Conservation (phyloP, 2,113 vertebrate genomes). For the Puntigrus tetrazona region DNA sequence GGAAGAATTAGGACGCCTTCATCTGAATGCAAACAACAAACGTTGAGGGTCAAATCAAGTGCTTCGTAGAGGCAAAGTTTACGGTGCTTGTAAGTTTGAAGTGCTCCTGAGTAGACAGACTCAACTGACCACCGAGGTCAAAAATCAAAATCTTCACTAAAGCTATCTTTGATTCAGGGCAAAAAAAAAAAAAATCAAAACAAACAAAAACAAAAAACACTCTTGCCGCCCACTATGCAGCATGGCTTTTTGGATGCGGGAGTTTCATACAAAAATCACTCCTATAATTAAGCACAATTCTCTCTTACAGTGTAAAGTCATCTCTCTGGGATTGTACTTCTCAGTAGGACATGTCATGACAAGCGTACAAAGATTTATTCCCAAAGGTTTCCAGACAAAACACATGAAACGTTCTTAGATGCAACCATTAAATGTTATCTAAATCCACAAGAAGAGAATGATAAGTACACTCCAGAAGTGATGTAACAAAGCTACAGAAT, state of each 20-base stretch:
- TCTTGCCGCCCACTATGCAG: slow-evolving; percentile 28
- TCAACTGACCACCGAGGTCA: slow-evolving; percentile 8
- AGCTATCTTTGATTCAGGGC: slow-evolving; percentile 12
- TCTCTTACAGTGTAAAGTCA: slow-evolving; percentile 57
- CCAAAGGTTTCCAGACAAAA: slow-evolving; percentile 69
- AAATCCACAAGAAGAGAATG: slow-evolving; percentile 91
- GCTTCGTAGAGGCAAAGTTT: slow-evolving; percentile 14
- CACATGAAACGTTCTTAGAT: slow-evolving; percentile 83
- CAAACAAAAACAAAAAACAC: neutral
- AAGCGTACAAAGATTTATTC: slow-evolving; percentile 75
- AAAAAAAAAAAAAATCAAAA: neutral
- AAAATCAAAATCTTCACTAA: slow-evolving; percentile 34
- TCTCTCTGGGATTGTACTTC: slow-evolving; percentile 55
- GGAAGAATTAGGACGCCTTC: slow-evolving; percentile 8
- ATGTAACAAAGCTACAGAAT: slow-evolving; percentile 92
- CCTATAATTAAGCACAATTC: slow-evolving; percentile 24
- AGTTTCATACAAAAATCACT: slow-evolving; percentile 11
- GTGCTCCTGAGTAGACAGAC: slow-evolving; percentile 32
- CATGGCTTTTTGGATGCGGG: slow-evolving; percentile 33
- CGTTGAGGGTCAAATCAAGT: slow-evolving; percentile 43
- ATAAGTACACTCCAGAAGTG: slow-evolving; percentile 94
- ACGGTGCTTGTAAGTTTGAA: slow-evolving; percentile 19
- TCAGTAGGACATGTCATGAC: slow-evolving; percentile 62
- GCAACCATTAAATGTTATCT: slow-evolving; percentile 82
- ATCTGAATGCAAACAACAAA: slow-evolving; percentile 23